Evolutionary conservation across 2,797 vertebrate genomes (phyloP).

Genomic region (Arvicola amphibius): DNA sequence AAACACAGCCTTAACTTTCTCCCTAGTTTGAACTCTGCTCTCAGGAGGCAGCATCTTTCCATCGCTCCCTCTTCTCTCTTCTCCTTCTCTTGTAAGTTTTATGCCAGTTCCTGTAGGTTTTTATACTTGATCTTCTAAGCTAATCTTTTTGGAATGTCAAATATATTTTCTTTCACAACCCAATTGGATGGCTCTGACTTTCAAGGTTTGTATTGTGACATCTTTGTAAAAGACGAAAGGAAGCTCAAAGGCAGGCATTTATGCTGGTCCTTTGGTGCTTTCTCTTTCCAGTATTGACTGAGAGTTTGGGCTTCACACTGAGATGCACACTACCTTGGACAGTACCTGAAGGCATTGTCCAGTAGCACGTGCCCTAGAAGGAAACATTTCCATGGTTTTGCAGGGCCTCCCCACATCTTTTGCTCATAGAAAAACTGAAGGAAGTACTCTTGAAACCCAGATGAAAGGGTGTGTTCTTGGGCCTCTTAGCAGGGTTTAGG

Average conservation of each 20-base stretch:
- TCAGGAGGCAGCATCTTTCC: background rate
- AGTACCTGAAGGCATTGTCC: constrained; percentile 40
- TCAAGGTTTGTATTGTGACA: constrained; percentile 40
- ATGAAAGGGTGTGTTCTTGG: background rate
- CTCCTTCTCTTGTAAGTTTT: constrained; percentile 2
- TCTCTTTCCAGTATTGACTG: background rate
- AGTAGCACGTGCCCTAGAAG: background rate
- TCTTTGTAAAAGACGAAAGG: constrained; percentile 55
- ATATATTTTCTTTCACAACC: constrained; percentile 37
- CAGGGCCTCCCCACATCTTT: background rate
- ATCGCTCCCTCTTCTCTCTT: background rate
- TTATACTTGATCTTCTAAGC: constrained; percentile 42
- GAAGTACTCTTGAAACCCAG: background rate
- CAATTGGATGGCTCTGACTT: constrained; percentile 50
- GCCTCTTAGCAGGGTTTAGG: background rate
- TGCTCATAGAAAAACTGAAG: background rate
- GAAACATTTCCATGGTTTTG: background rate
- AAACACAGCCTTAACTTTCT: background rate
- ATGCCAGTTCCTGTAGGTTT: background rate
- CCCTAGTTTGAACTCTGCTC: background rate
- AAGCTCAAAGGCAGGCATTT: constrained; percentile 26
- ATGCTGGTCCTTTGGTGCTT: constrained; percentile 6
- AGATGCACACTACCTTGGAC: constrained; percentile 48
- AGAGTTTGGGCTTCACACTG: background rate
- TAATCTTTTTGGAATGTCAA: constrained; percentile 55